These are phyloP conservation scores for Mionectes olivaceus DNA, from an alignment of 2,797 vertebrate genomes.

Conservation along the genomic window DNA sequence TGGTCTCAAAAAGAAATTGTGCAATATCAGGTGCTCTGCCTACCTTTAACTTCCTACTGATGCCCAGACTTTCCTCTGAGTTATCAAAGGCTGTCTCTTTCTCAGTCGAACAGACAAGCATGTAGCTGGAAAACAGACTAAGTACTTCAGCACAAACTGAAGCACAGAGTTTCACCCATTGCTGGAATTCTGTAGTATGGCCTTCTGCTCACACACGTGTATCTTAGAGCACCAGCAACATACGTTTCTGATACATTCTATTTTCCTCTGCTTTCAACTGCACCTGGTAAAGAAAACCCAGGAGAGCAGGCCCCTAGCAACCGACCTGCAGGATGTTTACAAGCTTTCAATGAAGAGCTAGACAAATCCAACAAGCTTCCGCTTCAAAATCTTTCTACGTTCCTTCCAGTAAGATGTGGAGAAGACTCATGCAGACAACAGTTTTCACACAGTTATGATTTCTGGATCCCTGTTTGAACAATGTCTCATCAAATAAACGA, in stretches of 20 bases:
- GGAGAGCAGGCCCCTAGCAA: neutral
- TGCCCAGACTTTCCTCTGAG: neutral
- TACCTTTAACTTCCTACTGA: neutral
- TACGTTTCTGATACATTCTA: neutral
- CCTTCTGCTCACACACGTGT: neutral
- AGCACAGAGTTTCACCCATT: neutral
- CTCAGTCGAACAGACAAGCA: neutral
- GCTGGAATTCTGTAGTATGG: neutral
- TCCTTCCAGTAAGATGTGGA: neutral
- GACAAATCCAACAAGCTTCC: neutral
- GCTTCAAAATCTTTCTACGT: neutral
- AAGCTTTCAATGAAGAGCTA: neutral
- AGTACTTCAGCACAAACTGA: neutral
- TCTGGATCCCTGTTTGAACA: neutral
- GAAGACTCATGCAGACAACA: neutral
- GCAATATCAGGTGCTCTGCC: neutral
- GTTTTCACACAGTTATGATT: neutral
- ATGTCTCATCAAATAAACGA: neutral
- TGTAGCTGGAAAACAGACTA: neutral
- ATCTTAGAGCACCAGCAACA: neutral
- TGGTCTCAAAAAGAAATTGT: neutral
- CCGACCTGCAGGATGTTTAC: neutral
- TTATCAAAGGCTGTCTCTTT: neutral
- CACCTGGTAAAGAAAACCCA: neutral
- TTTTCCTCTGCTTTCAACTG: neutral